phyloP scores from a whole-genome alignment of 2,888 invertebrate genomes.

The Aphidius colemani region DNA sequence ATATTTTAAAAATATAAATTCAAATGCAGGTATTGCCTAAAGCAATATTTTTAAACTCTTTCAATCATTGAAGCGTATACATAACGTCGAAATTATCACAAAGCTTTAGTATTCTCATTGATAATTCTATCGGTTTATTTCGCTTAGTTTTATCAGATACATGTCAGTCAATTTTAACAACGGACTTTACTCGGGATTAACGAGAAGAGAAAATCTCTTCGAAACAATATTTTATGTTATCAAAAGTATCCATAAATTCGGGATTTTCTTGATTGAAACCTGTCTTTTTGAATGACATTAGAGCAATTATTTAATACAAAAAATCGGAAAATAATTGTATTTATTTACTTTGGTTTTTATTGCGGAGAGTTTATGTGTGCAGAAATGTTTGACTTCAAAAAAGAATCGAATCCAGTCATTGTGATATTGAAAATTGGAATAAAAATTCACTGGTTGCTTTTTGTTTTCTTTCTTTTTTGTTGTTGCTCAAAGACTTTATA shows the following conservation, averaged over 20 bases:
- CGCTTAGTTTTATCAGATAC: constrained; percentile 6
- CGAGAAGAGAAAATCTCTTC: too few relatives aligned
- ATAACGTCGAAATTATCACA: constrained; percentile 19
- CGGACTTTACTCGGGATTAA: too few relatives aligned
- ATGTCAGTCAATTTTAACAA: background rate
- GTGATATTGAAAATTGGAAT: constrained; percentile 45
- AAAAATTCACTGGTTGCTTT: constrained; percentile 55
- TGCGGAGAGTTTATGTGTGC: constrained; percentile 12
- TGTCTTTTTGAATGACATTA: too few relatives aligned
- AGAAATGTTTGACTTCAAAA: background rate
- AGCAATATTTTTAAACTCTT: constrained; percentile 11
- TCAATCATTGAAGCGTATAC: constrained; percentile 19
- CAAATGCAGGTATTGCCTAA: constrained; percentile 28
- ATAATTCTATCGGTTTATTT: constrained; percentile 24
- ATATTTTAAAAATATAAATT: constrained; percentile 21
- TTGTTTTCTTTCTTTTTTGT: constrained; percentile 27
- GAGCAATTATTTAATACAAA: too few relatives aligned
- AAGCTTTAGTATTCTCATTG: constrained; percentile 7
- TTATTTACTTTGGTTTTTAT: background rate
- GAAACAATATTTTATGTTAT: too few relatives aligned
- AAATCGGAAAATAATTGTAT: too few relatives aligned
- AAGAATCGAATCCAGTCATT: constrained; percentile 6
- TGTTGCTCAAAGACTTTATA: constrained; percentile 13
- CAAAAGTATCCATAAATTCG: too few relatives aligned
- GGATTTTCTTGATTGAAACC: too few relatives aligned